These are phyloP conservation scores for Orthosia gracilis DNA, from an alignment of 2,888 invertebrate genomes.

Conservation along the genomic window DNA sequence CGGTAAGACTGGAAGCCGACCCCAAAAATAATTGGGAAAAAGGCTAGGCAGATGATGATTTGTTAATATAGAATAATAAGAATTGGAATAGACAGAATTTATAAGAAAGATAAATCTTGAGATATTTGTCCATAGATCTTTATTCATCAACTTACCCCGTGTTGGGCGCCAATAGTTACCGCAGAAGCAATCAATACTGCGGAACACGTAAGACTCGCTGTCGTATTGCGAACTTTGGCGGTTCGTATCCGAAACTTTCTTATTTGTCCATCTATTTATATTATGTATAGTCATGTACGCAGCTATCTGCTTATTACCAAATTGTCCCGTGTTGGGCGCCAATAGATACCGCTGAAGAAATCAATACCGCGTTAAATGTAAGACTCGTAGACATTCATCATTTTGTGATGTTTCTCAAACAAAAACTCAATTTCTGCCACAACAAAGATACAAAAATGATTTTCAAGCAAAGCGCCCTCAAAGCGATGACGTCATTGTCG, in stretches of 20 bases:
- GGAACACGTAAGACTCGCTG: neutral
- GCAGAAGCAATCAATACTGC: slow-evolving; percentile 22
- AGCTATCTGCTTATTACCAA: too few species aligned
- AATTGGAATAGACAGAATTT: too few species aligned
- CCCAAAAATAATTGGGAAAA: too few species aligned
- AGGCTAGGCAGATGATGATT: too few species aligned
- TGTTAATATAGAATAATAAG: too few species aligned
- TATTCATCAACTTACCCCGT: neutral
- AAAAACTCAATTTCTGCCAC: neutral
- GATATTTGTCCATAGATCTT: too few species aligned
- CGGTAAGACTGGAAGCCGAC: too few species aligned
- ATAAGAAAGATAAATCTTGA: too few species aligned
- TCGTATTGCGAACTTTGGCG: neutral
- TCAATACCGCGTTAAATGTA: slow-evolving; percentile 18
- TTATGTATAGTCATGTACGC: too few species aligned
- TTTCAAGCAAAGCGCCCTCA: slow-evolving; percentile 45
- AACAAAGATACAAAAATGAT: slow-evolving; percentile 22
- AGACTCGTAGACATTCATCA: neutral
- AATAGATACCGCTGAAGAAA: neutral
- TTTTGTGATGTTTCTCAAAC: too few species aligned
- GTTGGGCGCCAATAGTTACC: slow-evolving; percentile 29
- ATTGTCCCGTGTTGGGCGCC: slow-evolving; percentile 30
- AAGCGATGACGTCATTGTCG: slow-evolving; percentile 43
- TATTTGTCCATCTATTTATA: neutral
- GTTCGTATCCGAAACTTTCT: neutral